Conservation (phyloP, 1,140 invertebrate genomes). For the Periplaneta americana region DNA sequence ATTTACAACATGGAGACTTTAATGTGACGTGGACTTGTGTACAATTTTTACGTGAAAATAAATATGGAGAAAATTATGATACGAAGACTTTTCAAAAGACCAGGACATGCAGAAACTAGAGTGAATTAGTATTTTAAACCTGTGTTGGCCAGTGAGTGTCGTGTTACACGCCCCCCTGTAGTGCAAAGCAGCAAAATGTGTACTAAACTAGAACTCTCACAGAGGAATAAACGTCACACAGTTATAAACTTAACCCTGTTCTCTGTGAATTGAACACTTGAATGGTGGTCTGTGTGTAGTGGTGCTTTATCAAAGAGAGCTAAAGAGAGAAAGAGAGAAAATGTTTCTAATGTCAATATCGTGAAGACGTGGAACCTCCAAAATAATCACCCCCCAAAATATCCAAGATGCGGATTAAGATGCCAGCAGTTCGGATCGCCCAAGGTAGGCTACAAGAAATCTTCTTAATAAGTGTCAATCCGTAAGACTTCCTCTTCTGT, state of each 20-base stretch:
- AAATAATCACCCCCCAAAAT: background rate
- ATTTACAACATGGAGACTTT: background rate
- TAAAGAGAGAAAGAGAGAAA: background rate
- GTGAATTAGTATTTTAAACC: background rate
- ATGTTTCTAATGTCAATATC: background rate
- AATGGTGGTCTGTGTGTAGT: background rate
- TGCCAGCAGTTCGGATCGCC: constrained; percentile 88
- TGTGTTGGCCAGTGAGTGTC: background rate
- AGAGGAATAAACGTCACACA: background rate
- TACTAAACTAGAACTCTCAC: background rate
- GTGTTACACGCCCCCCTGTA: background rate
- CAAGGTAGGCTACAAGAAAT: constrained; percentile 60
- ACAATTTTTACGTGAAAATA: background rate
- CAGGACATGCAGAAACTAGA: background rate
- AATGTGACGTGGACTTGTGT: background rate
- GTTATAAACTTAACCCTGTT: background rate
- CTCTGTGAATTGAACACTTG: background rate
- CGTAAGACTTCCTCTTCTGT: background rate
- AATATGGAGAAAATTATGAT: background rate
- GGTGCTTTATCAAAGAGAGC: background rate
- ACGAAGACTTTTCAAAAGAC: background rate
- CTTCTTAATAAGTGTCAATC: background rate
- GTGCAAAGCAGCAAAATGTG: background rate
- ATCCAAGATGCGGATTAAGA: constrained; percentile 90
- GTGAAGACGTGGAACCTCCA: background rate